Evolutionary conservation across 1,140 invertebrate genomes (phyloP).

Genomic region (Andrena cerasifolii): DNA sequence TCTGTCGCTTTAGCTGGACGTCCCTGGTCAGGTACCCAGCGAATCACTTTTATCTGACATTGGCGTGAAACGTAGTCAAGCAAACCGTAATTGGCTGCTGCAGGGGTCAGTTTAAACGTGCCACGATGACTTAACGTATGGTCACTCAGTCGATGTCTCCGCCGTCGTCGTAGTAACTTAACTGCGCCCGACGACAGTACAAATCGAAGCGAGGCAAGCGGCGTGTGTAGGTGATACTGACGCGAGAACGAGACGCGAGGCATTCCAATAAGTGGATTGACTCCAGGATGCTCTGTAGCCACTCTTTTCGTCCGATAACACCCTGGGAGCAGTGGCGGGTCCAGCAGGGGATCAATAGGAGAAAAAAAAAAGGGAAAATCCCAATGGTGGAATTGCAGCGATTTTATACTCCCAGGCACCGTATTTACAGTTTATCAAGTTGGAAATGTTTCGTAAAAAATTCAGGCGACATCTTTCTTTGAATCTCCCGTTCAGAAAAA

Average conservation of each 20-base stretch:
- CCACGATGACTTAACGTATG: slow-evolving; percentile 55
- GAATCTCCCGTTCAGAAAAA: slow-evolving; percentile 35
- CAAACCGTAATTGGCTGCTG: slow-evolving; percentile 71
- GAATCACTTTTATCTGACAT: slow-evolving; percentile 67
- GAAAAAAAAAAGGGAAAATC: slow-evolving; percentile 24
- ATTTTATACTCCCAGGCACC: slow-evolving; percentile 36
- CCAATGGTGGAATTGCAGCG: slow-evolving; percentile 28
- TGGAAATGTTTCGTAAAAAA: slow-evolving; percentile 29
- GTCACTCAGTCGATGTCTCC: slow-evolving; percentile 31
- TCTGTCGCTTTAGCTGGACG: too few species aligned
- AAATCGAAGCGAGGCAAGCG: slow-evolving; percentile 73
- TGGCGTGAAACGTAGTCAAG: slow-evolving; percentile 63
- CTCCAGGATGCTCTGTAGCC: slow-evolving; percentile 64
- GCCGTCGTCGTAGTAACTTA: slow-evolving; percentile 31
- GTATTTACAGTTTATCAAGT: slow-evolving; percentile 48
- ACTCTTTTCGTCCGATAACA: slow-evolving; percentile 65
- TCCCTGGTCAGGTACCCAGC: too few species aligned
- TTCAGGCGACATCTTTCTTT: slow-evolving; percentile 20
- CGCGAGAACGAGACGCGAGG: slow-evolving; percentile 69
- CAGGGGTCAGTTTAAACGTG: slow-evolving; percentile 54
- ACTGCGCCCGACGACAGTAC: slow-evolving; percentile 68
- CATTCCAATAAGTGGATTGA: slow-evolving; percentile 78
- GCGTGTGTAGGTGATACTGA: slow-evolving; percentile 61
- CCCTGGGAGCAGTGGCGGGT: slow-evolving; percentile 52
- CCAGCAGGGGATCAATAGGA: slow-evolving; percentile 39